A percentile compares a stretch with the other conserved stretches of the same genome.
phyloP scores from a whole-genome alignment of 2,113 vertebrate genomes.

The Cavia porcellus region DNA sequence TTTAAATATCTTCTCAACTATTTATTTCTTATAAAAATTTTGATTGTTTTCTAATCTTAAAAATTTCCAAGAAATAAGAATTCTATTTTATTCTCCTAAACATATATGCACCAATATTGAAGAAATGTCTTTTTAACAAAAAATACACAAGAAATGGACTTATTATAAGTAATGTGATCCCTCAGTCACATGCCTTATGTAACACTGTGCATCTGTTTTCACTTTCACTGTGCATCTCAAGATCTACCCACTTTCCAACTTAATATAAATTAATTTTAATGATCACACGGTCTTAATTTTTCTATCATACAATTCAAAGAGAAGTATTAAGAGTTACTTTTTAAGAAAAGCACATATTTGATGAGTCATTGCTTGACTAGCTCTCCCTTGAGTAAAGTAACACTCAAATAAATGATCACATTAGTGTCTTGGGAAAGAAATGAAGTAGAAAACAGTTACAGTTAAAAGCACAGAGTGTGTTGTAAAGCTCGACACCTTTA shows the following conservation, averaged over 20 bases:
- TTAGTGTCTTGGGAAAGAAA: background rate
- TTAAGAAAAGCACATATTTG: background rate
- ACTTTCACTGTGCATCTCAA: background rate
- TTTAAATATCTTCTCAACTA: background rate
- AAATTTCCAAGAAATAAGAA: background rate
- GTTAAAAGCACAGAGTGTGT: background rate
- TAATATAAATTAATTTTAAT: background rate
- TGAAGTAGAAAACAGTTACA: background rate
- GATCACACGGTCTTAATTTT: slow-evolving; percentile 33
- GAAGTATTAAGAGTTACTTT: background rate
- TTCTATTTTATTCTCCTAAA: background rate
- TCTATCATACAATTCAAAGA: background rate
- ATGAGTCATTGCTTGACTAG: accelerated
- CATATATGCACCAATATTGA: background rate
- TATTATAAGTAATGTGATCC: background rate
- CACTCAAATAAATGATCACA: slow-evolving; percentile 3
- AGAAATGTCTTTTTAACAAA: background rate
- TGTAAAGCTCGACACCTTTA: slow-evolving; percentile 49
- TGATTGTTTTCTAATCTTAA: background rate
- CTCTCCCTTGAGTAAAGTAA: background rate
- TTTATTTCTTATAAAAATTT: background rate
- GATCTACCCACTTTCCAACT: background rate
- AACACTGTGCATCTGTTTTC: background rate
- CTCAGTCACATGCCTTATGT: background rate
- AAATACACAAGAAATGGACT: background rate